A percentile compares a stretch with the other conserved stretches of the same genome.
phyloP scores from a whole-genome alignment of 1,140 invertebrate species.

The Solenopsis invicta region DNA sequence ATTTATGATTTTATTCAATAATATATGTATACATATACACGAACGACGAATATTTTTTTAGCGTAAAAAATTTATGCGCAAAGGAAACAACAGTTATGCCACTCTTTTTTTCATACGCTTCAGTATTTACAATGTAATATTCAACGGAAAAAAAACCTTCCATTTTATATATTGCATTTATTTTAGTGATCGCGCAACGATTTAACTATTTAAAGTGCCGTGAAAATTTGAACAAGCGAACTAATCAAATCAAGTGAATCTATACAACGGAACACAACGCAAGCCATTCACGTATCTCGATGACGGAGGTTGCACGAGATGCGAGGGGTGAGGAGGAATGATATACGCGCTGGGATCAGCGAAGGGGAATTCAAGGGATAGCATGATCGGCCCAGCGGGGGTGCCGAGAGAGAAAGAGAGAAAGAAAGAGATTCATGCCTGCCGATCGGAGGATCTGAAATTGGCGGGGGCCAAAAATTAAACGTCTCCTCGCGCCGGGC shows the following conservation, averaged over 20 bases:
- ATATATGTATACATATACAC: neutral
- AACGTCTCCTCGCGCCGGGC: constrained; percentile 55
- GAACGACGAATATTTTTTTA: neutral
- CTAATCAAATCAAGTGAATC: constrained; percentile 34
- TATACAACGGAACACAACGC: constrained; percentile 30
- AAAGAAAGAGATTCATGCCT: constrained; percentile 27
- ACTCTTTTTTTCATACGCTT: neutral
- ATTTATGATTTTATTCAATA: neutral
- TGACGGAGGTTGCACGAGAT: neutral
- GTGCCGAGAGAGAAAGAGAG: constrained; percentile 6
- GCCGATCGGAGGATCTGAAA: constrained; percentile 26
- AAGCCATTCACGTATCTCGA: constrained; percentile 34
- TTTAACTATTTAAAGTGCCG: neutral
- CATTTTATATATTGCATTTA: neutral
- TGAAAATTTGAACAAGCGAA: constrained; percentile 23
- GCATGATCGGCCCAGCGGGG: constrained; percentile 53
- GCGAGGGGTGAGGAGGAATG: constrained; percentile 29
- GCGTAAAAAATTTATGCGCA: neutral
- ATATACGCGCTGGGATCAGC: constrained; percentile 38
- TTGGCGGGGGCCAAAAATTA: constrained; percentile 61
- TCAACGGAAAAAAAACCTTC: neutral
- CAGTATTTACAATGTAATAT: neutral
- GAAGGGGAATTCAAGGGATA: constrained; percentile 52
- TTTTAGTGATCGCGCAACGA: neutral
- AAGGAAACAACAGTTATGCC: neutral